Evolutionary conservation across 2,113 vertebrate genomes (phyloP).

Genomic region (Peromyscus leucopus): DNA sequence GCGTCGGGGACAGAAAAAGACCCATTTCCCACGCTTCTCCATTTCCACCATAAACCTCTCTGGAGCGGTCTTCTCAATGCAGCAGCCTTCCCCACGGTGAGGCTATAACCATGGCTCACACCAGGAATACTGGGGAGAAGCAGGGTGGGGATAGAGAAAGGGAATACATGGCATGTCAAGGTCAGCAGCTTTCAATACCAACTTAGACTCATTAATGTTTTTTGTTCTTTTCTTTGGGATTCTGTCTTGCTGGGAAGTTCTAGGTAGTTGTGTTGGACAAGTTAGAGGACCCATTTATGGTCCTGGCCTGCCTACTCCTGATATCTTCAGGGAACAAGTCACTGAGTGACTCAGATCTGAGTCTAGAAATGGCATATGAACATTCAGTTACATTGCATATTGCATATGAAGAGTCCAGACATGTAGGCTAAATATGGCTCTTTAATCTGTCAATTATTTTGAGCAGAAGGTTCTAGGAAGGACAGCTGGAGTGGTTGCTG

Average conservation of each 20-base stretch:
- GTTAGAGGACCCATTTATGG: not conserved
- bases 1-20: not conserved
- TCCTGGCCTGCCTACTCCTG: not conserved
- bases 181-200: not conserved
- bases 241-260: not conserved
- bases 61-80: fast-evolving
- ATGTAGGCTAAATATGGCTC: not conserved
- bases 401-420: not conserved
- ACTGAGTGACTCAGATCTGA: not conserved
- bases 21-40: not conserved
- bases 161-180: not conserved
- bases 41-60: not conserved
- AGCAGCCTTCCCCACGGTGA: not conserved
- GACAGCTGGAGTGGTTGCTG: not conserved
- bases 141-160: not conserved
- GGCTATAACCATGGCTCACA: not conserved
- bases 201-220: not conserved
- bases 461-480: not conserved
- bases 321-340: not conserved
- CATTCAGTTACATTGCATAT: not conserved
- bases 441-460: not conserved
- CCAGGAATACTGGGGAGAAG: not conserved
- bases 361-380: constrained; percentile 4
- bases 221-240: not conserved
- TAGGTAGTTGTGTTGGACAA: not conserved